A percentile compares a stretch with the other conserved stretches of the same genome.
Conservation (phyloP, 2,113 vertebrate species). For the Electrona antarctica region DNA sequence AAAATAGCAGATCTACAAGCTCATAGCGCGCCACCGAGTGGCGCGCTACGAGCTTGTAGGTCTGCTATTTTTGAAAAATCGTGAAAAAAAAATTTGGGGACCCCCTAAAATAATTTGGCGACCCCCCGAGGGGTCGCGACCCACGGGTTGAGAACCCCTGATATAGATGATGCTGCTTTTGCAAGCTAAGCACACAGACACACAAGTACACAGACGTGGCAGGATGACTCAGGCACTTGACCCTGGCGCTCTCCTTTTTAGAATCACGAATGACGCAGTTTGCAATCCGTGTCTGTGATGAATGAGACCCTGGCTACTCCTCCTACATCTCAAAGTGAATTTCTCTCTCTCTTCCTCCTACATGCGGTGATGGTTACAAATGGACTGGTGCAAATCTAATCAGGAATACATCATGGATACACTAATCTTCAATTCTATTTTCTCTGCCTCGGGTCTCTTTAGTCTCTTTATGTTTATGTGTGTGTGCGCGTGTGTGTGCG, state of each 20-base stretch:
- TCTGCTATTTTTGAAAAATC: too few species aligned
- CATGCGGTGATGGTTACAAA: slow-evolving; percentile 48
- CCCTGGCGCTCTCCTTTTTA: slow-evolving; percentile 48
- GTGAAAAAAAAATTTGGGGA: too few species aligned
- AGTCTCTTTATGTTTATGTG: not conserved
- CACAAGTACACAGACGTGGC: slow-evolving; percentile 7
- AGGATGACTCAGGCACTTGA: slow-evolving; percentile 65
- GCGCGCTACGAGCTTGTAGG: too few species aligned
- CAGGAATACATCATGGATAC: slow-evolving; percentile 51
- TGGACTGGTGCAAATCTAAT: slow-evolving; percentile 33
- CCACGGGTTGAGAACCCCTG: too few species aligned
- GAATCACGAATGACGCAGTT: slow-evolving; percentile 58
- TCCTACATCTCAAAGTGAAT: slow-evolving; percentile 29
- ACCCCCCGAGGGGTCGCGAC: too few species aligned
- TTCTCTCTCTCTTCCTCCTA: slow-evolving; percentile 35
- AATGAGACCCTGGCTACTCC: slow-evolving; percentile 26
- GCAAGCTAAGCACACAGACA: slow-evolving; percentile 27
- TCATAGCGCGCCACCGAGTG: too few species aligned
- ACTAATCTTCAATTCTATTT: slow-evolving; percentile 1
- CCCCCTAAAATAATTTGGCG: too few species aligned
- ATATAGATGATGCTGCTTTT: slow-evolving; percentile 25
- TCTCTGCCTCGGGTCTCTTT: not conserved
- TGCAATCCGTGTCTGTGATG: slow-evolving; percentile 42
- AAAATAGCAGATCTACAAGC: too few species aligned
- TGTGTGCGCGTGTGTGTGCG: too few species aligned